These are phyloP conservation scores for Danio jaintianensis DNA, from an alignment of 2,797 vertebrate genomes.

Conservation along the genomic window DNA sequence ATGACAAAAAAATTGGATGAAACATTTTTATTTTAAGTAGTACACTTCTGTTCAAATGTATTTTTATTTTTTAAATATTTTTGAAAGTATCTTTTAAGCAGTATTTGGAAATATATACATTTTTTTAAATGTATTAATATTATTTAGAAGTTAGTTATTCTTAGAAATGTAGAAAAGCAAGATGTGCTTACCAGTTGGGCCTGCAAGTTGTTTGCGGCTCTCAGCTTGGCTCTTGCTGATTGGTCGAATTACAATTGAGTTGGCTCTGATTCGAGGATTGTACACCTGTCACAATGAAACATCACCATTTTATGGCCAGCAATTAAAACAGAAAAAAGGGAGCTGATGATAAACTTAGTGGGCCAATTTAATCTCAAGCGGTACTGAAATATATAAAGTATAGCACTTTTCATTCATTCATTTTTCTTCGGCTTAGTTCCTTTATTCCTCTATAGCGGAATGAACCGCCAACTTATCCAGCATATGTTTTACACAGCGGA, in stretches of 20 bases:
- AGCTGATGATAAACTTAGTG: too few relatives aligned
- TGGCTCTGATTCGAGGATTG: conserved; percentile 88
- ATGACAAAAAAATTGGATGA: neutral
- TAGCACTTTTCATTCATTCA: too few relatives aligned
- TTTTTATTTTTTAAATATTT: neutral
- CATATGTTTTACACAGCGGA: too few relatives aligned
- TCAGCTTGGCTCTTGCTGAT: conserved; percentile 88
- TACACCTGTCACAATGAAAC: conserved; percentile 82
- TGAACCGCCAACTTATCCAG: too few relatives aligned
- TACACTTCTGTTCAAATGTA: neutral
- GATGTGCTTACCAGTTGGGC: conserved; percentile 66
- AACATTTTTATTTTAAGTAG: neutral
- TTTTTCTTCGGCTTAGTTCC: too few relatives aligned
- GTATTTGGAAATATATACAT: neutral
- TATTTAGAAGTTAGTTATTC: too few relatives aligned
- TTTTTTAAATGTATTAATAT: neutral
- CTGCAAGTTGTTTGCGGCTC: conserved; percentile 77
- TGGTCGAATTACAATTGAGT: conserved; percentile 80
- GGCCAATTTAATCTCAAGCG: too few relatives aligned
- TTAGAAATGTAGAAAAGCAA: too few relatives aligned
- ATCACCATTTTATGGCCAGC: neutral
- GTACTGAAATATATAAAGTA: too few relatives aligned
- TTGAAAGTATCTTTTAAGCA: neutral
- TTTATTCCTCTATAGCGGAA: too few relatives aligned
- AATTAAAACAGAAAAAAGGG: neutral